Base-by-base conservation (phyloP, 2,888 invertebrate genomes). In the Papilio demoleus region DNA sequence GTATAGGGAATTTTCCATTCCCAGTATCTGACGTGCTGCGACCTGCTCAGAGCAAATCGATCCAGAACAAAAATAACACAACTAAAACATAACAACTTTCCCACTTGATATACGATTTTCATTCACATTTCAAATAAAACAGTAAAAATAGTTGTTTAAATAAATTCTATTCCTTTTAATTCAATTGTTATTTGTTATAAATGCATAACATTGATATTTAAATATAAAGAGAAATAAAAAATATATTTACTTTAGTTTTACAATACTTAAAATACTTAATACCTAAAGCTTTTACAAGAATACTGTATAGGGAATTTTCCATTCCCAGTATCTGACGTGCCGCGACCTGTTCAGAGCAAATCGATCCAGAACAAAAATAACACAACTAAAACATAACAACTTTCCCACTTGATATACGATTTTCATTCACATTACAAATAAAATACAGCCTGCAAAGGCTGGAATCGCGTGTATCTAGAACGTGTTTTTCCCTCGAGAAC, bases 401-500 rank as follows among this genome's bases (percentile, higher is more conserved):
- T 74, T 9, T 61, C 19, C 65, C 3, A 12, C 11, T 0, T 4
- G 61, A 5, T 76, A 86, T 17, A 63, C 77, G 8, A 89, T 76
- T 77, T 65, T 77, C 68, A 72, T 65, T 80, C 68, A 40, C 75
- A 79, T 68, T 0, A 2, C 19, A 4, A 4, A 8, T 38, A 59
- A 27, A 63, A 36, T 22, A 12, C 1, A 1, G 0, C 0, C 24
- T n/a, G 69, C 75, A 81, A 71, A 53, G 75, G 17, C 42, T 66
- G 83, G 76, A 84, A 81, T 80, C 72, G 83, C 77, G 56, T 86
- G 75, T 70, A 70, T 53, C 36, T 65, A 58, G 72, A 74, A 74
- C 77, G 77, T 80, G 85, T 79, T 90, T 90, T 92, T 92, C 92
- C 92, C 91, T 86, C 86, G 90, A 92, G 92, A 90, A 88, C 92